Conservation (phyloP, 2,888 invertebrate genomes). For the Corbicula japonica region DNA sequence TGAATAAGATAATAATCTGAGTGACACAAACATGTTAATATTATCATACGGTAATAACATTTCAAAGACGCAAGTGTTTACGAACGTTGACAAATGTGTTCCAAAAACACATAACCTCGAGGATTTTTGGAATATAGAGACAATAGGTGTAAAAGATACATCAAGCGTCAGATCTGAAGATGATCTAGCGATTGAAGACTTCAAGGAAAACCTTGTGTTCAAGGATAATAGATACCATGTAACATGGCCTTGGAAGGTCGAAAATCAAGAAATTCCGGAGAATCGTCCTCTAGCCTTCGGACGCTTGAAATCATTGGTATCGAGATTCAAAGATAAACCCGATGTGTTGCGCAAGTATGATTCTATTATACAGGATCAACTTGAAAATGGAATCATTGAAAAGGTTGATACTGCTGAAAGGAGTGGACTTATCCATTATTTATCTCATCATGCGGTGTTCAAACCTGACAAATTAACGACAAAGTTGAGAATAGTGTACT, state of each 20-base stretch:
- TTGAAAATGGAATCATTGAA: constrained; percentile 23
- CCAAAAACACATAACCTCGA: constrained; percentile 1
- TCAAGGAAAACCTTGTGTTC: neutral
- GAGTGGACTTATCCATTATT: neutral
- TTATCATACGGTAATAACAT: constrained; percentile 6
- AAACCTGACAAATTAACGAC: constrained; percentile 4
- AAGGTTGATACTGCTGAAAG: neutral
- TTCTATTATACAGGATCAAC: constrained; percentile 12
- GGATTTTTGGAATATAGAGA: constrained; percentile 5
- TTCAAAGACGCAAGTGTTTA: neutral
- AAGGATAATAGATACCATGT: constrained; percentile 17
- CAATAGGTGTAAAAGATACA: neutral
- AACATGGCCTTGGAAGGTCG: constrained; percentile 22
- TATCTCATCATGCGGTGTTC: constrained; percentile 5
- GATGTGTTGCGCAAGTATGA: constrained; percentile 3
- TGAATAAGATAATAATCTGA: neutral
- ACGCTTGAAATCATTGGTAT: neutral
- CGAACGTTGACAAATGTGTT: neutral
- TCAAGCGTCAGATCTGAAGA: neutral
- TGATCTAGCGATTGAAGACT: neutral
- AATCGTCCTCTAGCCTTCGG: constrained; percentile 15
- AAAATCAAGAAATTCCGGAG: constrained; percentile 1
- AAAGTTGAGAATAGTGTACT: constrained; percentile 7
- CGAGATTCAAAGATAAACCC: constrained; percentile 3
- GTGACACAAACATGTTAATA: constrained; percentile 8